These are phyloP conservation scores for Lobophora halterata DNA, from an alignment of 2,888 invertebrate genomes.

Conservation along the genomic window DNA sequence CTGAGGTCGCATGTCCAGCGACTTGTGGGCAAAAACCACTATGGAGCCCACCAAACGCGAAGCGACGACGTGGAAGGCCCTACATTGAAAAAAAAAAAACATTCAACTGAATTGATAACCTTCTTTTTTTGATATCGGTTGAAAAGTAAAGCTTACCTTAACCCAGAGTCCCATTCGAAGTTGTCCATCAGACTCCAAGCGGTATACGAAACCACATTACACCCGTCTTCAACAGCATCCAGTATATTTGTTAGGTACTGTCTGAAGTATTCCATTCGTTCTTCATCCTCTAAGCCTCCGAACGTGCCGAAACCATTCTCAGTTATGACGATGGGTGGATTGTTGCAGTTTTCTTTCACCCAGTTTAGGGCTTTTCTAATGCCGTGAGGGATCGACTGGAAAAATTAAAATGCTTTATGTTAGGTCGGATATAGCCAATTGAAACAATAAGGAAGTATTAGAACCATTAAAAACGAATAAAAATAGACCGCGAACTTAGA, in stretches of 20 bases:
- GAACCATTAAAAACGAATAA: too few relatives aligned
- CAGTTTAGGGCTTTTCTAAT: slow-evolving; percentile 75
- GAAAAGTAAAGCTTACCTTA: slow-evolving; percentile 26
- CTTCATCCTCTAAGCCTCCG: slow-evolving; percentile 52
- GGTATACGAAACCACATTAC: slow-evolving; percentile 52
- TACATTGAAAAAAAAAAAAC: too few relatives aligned
- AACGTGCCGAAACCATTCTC: slow-evolving; percentile 82
- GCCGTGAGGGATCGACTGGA: slow-evolving; percentile 67
- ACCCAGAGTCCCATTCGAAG: slow-evolving; percentile 61
- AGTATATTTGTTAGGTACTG: slow-evolving; percentile 50
- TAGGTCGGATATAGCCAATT: too few relatives aligned
- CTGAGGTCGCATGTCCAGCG: too few relatives aligned
- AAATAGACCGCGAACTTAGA: too few relatives aligned
- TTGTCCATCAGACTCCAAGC: slow-evolving; percentile 71
- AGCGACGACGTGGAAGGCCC: too few relatives aligned
- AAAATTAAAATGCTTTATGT: neutral
- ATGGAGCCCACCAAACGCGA: too few relatives aligned
- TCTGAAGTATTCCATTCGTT: slow-evolving; percentile 59
- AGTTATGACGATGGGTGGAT: slow-evolving; percentile 77
- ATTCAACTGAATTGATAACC: too few relatives aligned
- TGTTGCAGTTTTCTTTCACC: slow-evolving; percentile 78
- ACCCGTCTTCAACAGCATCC: slow-evolving; percentile 55
- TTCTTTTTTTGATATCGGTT: neutral
- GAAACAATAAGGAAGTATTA: too few relatives aligned
- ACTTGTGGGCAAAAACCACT: too few relatives aligned